phyloP scores from a whole-genome alignment of 2,113 vertebrate genomes.

The Odocoileus virginianus region DNA sequence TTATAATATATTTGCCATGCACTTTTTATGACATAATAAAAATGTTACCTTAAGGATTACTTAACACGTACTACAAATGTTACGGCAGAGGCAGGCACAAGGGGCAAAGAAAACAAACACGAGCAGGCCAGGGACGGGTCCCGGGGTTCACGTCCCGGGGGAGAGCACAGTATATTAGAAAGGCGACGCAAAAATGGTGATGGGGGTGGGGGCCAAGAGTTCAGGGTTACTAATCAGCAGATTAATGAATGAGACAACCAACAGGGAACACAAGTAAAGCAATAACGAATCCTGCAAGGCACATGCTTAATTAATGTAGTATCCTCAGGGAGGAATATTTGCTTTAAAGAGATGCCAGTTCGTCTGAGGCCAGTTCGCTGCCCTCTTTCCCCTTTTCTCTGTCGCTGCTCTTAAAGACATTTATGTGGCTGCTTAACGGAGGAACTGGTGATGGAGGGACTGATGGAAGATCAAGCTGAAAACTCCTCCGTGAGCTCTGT shows the following conservation, averaged over 20 bases:
- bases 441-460: not conserved
- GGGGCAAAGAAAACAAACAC: conserved; percentile 87
- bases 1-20: conserved; percentile 89
- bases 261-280: conserved; percentile 67
- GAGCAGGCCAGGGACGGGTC: conserved; percentile 81
- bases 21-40: conserved; percentile 89
- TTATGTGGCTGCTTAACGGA: conserved; percentile 28
- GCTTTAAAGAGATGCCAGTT: conserved; percentile 52
- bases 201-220: conserved; percentile 24
- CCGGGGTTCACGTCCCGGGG: conserved; percentile 78
- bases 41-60: conserved; percentile 90
- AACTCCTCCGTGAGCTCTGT: not conserved
- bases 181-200: conserved; percentile 72
- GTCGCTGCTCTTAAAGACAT: conserved; percentile 23
- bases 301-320: conserved; percentile 52
- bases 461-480: not conserved
- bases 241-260: conserved; percentile 77
- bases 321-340: conserved; percentile 34
- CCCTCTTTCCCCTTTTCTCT: conserved; percentile 1
- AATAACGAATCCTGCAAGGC: conserved; percentile 74
- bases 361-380: conserved; percentile 45
- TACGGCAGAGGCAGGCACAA: conserved; percentile 86
- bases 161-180: conserved; percentile 77
- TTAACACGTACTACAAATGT: conserved; percentile 89
- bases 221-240: conserved; percentile 74